Evolutionary conservation across 2,888 invertebrate genomes (phyloP).

Genomic region (Anarsia innoxiella): DNA sequence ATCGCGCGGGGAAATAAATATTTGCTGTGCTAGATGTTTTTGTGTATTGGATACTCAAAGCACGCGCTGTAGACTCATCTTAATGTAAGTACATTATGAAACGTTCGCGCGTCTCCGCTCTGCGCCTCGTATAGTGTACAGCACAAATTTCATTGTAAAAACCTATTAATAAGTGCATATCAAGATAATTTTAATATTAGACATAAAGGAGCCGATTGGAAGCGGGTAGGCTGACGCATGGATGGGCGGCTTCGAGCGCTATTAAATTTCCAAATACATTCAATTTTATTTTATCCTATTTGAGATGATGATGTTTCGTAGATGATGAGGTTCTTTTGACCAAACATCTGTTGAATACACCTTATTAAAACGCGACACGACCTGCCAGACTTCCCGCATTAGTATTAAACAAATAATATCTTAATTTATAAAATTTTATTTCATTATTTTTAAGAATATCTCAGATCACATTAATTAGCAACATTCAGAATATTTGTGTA

Average conservation of each 20-base stretch:
- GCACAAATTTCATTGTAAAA: conserved; percentile 71
- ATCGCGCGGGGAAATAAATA: too few species aligned
- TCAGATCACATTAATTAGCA: too few species aligned
- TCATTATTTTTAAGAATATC: conserved; percentile 29
- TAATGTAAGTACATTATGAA: conserved; percentile 31
- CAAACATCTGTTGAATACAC: not conserved
- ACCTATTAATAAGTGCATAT: conserved; percentile 69
- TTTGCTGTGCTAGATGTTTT: too few species aligned
- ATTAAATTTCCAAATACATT: too few species aligned
- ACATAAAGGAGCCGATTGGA: conserved; percentile 45
- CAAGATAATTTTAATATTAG: conserved; percentile 69
- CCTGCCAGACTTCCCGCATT: conserved; percentile 37
- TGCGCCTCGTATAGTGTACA: conserved; percentile 52
- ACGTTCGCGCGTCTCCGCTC: conserved; percentile 30
- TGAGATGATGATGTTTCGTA: too few species aligned
- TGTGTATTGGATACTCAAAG: too few species aligned
- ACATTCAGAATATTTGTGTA: too few species aligned
- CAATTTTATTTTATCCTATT: too few species aligned
- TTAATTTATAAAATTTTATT: conserved; percentile 35
- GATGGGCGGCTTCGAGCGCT: conserved; percentile 5
- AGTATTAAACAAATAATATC: conserved; percentile 37
- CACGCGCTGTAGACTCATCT: too few species aligned
- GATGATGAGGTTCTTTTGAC: not conserved
- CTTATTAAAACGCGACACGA: conserved; percentile 22
- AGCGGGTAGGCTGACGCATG: conserved; percentile 16